Evolutionary conservation across 2,113 vertebrate genomes (phyloP).

Genomic region (Puntigrus tetrazona): DNA sequence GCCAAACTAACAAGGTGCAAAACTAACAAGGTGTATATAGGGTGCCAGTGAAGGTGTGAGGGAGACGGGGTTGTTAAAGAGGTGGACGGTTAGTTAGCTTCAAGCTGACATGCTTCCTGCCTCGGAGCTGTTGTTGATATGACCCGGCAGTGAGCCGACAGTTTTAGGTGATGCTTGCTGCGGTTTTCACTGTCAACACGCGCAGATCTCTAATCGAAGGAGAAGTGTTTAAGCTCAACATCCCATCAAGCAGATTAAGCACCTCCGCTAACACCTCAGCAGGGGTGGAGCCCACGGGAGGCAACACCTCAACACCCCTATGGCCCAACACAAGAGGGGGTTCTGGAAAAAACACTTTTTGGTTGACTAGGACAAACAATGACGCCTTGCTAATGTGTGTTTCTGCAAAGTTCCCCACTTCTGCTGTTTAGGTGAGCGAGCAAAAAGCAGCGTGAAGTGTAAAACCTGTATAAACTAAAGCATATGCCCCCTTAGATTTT

Average conservation of each 20-base stretch:
- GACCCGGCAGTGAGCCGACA: slow-evolving; percentile 63
- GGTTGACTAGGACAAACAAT: neutral
- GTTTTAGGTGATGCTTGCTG: slow-evolving; percentile 54
- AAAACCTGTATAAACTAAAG: neutral
- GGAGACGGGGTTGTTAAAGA: slow-evolving; percentile 57
- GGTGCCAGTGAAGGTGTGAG: slow-evolving; percentile 58
- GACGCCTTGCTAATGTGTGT: slow-evolving; percentile 12
- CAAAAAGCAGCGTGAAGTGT: neutral
- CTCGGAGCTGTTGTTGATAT: slow-evolving; percentile 74
- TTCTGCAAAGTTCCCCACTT: neutral
- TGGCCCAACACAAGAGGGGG: neutral
- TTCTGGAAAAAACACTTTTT: neutral
- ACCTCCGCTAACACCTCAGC: slow-evolving; percentile 36
- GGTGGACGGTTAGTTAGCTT: slow-evolving; percentile 59
- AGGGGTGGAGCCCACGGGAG: slow-evolving; percentile 23
- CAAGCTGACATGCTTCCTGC: slow-evolving; percentile 76
- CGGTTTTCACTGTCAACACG: slow-evolving; percentile 50
- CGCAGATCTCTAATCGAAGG: slow-evolving; percentile 58
- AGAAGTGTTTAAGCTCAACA: slow-evolving; percentile 57
- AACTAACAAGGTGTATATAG: slow-evolving; percentile 52
- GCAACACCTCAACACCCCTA: neutral
- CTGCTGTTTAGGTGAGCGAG: neutral
- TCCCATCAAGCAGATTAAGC: slow-evolving; percentile 60
- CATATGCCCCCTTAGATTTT: neutral
- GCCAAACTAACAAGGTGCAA: slow-evolving; percentile 10